Percentiles rank a stretch among this genome's conserved stretches.
These are phyloP conservation scores for Nomada hirtipes DNA, from an alignment of 2,888 invertebrate genomes.

Conservation along the genomic window DNA sequence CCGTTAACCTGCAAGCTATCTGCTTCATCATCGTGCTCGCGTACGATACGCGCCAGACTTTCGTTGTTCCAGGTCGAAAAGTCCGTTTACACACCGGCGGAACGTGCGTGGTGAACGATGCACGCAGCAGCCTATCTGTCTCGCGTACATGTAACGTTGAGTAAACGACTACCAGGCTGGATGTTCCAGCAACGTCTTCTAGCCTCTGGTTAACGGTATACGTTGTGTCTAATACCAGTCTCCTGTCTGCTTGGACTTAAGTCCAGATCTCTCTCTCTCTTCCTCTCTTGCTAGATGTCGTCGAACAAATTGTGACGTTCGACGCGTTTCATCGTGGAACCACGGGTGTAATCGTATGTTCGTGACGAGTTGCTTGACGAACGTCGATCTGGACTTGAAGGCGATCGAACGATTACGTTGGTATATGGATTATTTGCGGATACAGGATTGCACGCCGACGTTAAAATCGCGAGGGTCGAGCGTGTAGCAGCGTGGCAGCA, in stretches of 20 bases:
- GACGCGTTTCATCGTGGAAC: not conserved
- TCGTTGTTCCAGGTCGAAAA: conserved; percentile 60
- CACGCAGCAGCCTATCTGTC: not conserved
- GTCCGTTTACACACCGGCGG: conserved; percentile 22
- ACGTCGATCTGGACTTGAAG: not conserved
- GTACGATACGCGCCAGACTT: conserved; percentile 31
- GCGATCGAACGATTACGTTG: not conserved
- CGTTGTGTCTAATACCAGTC: conserved; percentile 65
- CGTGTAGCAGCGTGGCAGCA: not conserved
- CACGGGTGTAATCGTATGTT: not conserved
- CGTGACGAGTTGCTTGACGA: not conserved
- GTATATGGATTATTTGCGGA: not conserved
- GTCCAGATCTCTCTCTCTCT: conserved; percentile 11
- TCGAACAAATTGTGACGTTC: conserved; percentile 36
- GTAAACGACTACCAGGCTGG: conserved; percentile 43
- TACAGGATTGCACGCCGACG: not conserved
- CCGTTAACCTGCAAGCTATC: conserved; percentile 47
- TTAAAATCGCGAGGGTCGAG: conserved; percentile 9
- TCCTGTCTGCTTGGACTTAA: conserved; percentile 50
- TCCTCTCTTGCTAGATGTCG: conserved; percentile 1
- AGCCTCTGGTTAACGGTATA: conserved; percentile 65
- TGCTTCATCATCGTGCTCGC: conserved; percentile 4
- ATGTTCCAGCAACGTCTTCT: conserved; percentile 8
- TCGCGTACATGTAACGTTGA: conserved; percentile 31
- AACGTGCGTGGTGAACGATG: conserved; percentile 10